A percentile compares a stretch with the other conserved stretches of the same genome.
These are phyloP conservation scores for Drosophila putrida DNA, from an alignment of 2,888 invertebrate genomes.

Conservation along the genomic window DNA sequence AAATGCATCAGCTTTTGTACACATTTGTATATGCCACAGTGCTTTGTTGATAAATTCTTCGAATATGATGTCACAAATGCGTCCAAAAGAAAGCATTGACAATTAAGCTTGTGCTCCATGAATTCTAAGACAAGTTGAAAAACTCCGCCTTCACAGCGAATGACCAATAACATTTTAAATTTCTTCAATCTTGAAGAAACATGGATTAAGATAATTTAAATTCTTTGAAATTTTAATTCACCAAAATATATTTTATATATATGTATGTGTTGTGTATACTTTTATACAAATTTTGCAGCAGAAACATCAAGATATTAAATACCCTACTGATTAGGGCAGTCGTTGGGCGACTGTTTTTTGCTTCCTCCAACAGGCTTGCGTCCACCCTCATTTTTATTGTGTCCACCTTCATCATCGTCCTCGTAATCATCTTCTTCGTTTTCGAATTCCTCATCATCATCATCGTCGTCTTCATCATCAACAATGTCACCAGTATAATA, in stretches of 20 bases:
- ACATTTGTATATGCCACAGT: no score
- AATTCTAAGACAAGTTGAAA: no score
- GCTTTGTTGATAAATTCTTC: no score
- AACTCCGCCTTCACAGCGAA: no score
- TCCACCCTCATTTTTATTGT: slow-evolving; percentile 86
- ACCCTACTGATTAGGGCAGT: slow-evolving; percentile 91
- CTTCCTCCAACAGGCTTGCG: slow-evolving; percentile 66
- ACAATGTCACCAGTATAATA: slow-evolving; percentile 97
- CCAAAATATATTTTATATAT: slow-evolving; percentile 71
- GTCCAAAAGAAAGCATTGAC: no score
- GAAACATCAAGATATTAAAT: slow-evolving; percentile 30
- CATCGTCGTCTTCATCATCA: slow-evolving; percentile 92
- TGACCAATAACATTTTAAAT: neutral
- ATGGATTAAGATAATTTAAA: slow-evolving; percentile 16
- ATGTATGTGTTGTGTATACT: slow-evolving; percentile 36
- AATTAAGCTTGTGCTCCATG: no score
- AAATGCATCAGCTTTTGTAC: no score
- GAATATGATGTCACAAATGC: no score
- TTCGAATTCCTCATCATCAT: slow-evolving; percentile 87
- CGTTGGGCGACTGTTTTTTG: slow-evolving; percentile 86
- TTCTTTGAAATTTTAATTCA: slow-evolving; percentile 62
- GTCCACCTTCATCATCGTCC: slow-evolving; percentile 88
- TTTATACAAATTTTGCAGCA: slow-evolving; percentile 54
- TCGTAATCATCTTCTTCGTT: slow-evolving; percentile 87
- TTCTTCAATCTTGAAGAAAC: neutral